Evolutionary conservation across 1,140 invertebrate genomes (phyloP).

Genomic region (Helicoverpa armigera): DNA sequence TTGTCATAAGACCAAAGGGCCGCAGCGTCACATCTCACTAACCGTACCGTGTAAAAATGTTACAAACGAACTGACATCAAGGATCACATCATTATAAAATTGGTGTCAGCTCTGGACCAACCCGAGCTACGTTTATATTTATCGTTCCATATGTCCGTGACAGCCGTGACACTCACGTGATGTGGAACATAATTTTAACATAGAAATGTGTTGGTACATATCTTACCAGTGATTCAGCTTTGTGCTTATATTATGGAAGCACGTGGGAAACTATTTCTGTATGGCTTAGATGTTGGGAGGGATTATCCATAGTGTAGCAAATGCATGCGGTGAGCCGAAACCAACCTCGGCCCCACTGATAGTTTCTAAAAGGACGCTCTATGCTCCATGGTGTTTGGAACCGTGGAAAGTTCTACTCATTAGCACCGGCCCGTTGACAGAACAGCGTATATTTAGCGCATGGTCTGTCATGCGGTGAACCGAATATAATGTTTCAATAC

Average conservation of each 20-base stretch:
- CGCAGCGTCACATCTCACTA: not conserved
- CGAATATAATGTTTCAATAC: constrained; percentile 50
- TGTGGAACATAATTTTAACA: too few species aligned
- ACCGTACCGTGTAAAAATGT: not conserved
- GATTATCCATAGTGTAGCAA: too few species aligned
- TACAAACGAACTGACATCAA: not conserved
- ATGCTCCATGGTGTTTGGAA: not conserved
- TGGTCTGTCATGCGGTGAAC: constrained; percentile 44
- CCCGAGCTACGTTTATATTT: too few species aligned
- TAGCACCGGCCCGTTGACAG: constrained; percentile 48
- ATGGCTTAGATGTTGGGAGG: too few species aligned
- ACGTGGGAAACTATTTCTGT: too few species aligned
- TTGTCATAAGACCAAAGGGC: constrained; percentile 8
- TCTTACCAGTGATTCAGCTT: too few species aligned
- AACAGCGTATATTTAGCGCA: constrained; percentile 48
- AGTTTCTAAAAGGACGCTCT: not conserved
- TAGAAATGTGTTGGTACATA: too few species aligned
- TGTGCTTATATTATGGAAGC: too few species aligned
- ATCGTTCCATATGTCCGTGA: too few species aligned
- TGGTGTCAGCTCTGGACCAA: not conserved
- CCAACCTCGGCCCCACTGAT: too few species aligned
- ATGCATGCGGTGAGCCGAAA: too few species aligned
- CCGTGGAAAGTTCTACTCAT: constrained; percentile 30
- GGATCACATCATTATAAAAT: not conserved
- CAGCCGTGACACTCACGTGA: too few species aligned